A percentile compares a stretch with the other conserved stretches of the same genome.
Evolutionary conservation across 2,797 vertebrate species (phyloP).

Genomic region (Pempheris klunzingeri): DNA sequence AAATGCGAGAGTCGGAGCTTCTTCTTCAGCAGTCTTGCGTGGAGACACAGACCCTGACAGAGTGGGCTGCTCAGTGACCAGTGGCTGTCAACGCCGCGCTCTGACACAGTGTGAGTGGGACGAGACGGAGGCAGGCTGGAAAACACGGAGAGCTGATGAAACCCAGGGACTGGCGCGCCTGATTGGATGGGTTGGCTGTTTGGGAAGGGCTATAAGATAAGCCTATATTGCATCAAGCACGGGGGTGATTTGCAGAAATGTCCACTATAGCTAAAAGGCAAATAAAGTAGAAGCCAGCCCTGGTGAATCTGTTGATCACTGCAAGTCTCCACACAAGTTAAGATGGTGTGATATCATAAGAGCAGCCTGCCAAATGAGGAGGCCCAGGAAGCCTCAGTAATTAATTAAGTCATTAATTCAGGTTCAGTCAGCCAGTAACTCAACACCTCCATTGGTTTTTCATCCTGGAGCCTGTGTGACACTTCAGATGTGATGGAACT

Average conservation of each 20-base stretch:
- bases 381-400: background rate
- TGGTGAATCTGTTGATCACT: conserved; percentile 19
- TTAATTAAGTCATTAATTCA: too few relatives aligned
- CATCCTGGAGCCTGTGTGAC: background rate
- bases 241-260: conserved; percentile 56
- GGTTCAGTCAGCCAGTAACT: background rate
- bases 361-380: background rate
- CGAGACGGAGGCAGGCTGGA: conserved; percentile 76
- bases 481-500: background rate
- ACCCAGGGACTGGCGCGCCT: conserved; percentile 53
- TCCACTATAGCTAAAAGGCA: conserved; percentile 13
- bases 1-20: conserved; percentile 58
- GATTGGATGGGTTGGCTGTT: conserved; percentile 53
- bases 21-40: conserved; percentile 73
- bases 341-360: background rate
- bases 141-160: conserved; percentile 78
- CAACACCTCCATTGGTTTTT: background rate
- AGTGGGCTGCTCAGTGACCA: conserved; percentile 82
- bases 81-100: conserved; percentile 82
- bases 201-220: conserved; percentile 42
- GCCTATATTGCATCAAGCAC: conserved; percentile 41
- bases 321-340: background rate
- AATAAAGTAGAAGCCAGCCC: conserved; percentile 23
- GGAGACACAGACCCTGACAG: conserved; percentile 78
- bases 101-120: conserved; percentile 78